Evolutionary conservation across 2,888 invertebrate genomes (phyloP).

Genomic region (Pristionchus exspectatus): DNA sequence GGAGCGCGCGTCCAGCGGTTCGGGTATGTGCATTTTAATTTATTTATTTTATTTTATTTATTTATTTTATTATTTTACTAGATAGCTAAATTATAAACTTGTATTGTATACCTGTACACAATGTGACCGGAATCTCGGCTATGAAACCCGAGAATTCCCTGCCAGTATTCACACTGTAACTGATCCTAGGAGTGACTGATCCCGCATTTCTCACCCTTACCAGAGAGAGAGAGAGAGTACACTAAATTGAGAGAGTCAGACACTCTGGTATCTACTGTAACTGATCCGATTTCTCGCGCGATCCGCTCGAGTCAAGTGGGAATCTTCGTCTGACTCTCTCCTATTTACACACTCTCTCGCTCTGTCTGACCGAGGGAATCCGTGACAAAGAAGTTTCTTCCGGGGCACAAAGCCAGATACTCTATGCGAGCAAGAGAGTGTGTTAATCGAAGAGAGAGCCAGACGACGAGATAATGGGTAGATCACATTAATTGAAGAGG

Average conservation of each 20-base stretch:
- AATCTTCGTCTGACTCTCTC: background rate
- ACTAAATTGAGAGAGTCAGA: too few relatives aligned
- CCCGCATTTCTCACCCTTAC: too few relatives aligned
- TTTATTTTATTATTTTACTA: background rate
- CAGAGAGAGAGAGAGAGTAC: too few relatives aligned
- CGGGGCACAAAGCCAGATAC: too few relatives aligned
- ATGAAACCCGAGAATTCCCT: too few relatives aligned
- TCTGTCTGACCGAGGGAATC: background rate
- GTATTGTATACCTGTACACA: too few relatives aligned
- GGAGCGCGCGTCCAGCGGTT: constrained; percentile 2
- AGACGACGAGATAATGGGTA: background rate
- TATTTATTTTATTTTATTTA: constrained; percentile 5
- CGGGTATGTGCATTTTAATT: background rate
- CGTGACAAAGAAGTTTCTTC: background rate
- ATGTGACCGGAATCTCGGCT: too few relatives aligned
- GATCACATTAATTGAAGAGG: constrained; percentile 42
- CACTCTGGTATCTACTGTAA: background rate
- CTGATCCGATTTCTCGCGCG: constrained; percentile 21
- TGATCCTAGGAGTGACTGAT: background rate
- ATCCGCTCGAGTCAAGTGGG: background rate
- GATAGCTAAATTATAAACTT: background rate
- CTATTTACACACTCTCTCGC: background rate
- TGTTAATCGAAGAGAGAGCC: background rate
- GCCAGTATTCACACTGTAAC: constrained; percentile 31
- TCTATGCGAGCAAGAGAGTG: background rate